A percentile compares a stretch with the other conserved stretches of the same genome.
Evolutionary conservation across 2,888 invertebrate species (phyloP).

Genomic region (Conchocele bisecta): DNA sequence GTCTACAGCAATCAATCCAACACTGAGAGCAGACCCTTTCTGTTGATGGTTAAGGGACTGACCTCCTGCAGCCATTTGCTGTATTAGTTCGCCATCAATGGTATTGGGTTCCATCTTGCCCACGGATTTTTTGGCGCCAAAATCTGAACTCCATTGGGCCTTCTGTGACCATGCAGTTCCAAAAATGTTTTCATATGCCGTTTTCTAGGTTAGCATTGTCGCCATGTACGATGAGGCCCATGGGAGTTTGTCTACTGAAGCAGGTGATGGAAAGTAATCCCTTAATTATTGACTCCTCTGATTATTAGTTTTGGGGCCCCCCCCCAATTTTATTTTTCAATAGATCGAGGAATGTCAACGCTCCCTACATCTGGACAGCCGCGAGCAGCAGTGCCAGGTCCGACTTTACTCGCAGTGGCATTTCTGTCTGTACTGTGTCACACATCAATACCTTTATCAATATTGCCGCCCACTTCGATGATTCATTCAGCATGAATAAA

Average conservation of each 20-base stretch:
- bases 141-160: conserved; percentile 83
- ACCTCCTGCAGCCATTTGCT: conserved; percentile 79
- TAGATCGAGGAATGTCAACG: neutral
- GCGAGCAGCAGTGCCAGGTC: neutral
- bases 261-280: neutral
- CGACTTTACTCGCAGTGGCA: too few species aligned
- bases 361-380: neutral
- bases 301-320: neutral
- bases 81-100: conserved; percentile 82
- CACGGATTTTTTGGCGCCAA: conserved; percentile 66
- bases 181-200: too few species aligned
- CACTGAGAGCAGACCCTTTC: neutral
- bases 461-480: too few species aligned
- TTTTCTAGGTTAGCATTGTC: neutral
- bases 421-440: too few species aligned
- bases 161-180: conserved; percentile 88
- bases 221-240: neutral
- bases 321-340: too few species aligned
- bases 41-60: neutral
- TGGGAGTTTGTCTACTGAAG: neutral
- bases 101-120: conserved; percentile 53
- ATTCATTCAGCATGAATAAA: too few species aligned
- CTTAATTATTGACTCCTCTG: neutral
- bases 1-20: neutral
- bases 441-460: too few species aligned